Base-by-base conservation (phyloP, 23 tunicate genomes). In the Trididemnum miniatum region DNA sequence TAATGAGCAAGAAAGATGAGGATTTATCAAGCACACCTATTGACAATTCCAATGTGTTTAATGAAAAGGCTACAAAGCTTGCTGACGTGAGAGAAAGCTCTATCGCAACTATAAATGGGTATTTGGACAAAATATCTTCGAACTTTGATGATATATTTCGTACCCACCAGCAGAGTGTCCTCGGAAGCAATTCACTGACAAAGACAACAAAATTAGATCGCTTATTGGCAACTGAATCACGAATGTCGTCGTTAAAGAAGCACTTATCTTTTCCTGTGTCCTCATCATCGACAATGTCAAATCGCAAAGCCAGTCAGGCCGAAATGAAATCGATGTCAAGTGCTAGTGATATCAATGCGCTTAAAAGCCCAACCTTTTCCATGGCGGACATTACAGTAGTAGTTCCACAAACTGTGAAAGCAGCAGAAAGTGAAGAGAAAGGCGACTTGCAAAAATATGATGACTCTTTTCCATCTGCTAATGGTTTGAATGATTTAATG, bases 361-460 rank as follows among this genome's bases (percentile, higher is more conserved):
- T 74, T 20, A 66, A 65, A 40, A 81, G 85, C 35, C 79, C 86
- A 2, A 59, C 87, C 3, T 63, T 83, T 39, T 83, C 87, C 4
- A 74, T 83, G 87, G 87, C 87, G 24, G 87, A 83, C 37, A 83
- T 83, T 0, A 7, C 81, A 0, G 74, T 83, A 12, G 73, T 83
- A 29, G 60, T 83, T 35, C 87, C 87, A 5, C 15, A 57, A 31
- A 62, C 5, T n/a, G n/a, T 62, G 67, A 9, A n/a, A n/a, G n/a
- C n/a, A n/a, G n/a, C n/a, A n/a, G n/a, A n/a, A n/a, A n/a, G n/a
- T n/a, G n/a, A n/a, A n/a, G n/a, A n/a, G n/a, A n/a, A n/a, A n/a
- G n/a, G n/a, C n/a, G n/a, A n/a, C n/a, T n/a, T n/a, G n/a, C n/a
- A n/a, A n/a, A n/a, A n/a, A n/a, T n/a, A n/a, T n/a, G n/a, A n/a